Evolutionary conservation across 1,140 invertebrate genomes (phyloP), one percentile per base, ranked within the genome.

Genomic region (Drosophila lacteicornis): DNA sequence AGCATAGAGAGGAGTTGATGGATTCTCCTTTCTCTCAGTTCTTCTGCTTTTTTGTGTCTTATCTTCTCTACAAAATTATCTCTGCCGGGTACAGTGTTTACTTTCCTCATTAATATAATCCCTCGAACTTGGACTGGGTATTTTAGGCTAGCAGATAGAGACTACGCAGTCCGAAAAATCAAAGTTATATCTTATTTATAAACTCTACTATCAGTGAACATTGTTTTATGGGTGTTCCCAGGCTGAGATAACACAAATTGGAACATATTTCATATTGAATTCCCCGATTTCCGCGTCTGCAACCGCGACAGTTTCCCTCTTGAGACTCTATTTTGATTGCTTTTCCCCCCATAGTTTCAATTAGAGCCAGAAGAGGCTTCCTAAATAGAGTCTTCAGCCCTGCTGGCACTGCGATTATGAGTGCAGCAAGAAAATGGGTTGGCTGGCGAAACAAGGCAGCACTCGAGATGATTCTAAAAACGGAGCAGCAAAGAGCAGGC

Each of bases 341-440:
- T 50, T 55, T 46, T 56, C 25, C 53, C 45, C 30, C 36, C 36
- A 11, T 6, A 49, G 67, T 77, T 67, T 77, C 73, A 77, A 76
- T 76, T 76, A 67, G 53, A 66, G 3, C 55, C 47, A 70, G 53
- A 70, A 59, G 66, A 22, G 65, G 33, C 43, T 43, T 71, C 30
- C 47, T 25, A 42, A 68, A 55, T 56, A 46, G 47, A 73, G 50
- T 51, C 51, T 67, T 57, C 38, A 17, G 9, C 43, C 27, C 50
- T 17, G 42, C 9, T 4, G 25, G 75, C 65, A 70, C 71, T 61
- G 65, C 69, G 74, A 75, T 75, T 88, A 59, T 66, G 60, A 83
- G 74, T 88, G 85, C 77, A 84, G 79, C 86, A 80, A 70, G 77
- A 78, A 88, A 88, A 88, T 87, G 59, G 75, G 74, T 68, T 75